phyloP scores from a whole-genome alignment of 2,113 vertebrate genomes.

The Ciconia boyciana region DNA sequence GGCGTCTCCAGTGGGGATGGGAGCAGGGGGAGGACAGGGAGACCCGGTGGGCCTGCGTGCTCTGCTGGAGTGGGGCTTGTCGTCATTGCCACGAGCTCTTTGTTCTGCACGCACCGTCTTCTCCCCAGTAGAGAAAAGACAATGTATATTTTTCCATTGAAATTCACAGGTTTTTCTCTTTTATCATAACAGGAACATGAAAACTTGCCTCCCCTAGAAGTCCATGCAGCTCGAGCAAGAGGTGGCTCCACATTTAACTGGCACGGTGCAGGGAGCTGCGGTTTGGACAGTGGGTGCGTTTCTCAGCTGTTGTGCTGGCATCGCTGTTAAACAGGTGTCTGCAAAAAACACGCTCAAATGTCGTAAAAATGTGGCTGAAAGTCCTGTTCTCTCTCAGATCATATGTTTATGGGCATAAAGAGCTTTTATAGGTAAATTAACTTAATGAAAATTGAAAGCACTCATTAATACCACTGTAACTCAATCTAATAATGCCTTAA shows the following conservation, averaged over 20 bases:
- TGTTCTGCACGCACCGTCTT: not conserved
- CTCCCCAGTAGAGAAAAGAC: not conserved
- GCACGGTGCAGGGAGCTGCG: not conserved
- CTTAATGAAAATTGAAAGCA: not conserved
- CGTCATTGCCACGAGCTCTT: not conserved
- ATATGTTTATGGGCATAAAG: not conserved
- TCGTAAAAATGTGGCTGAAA: not conserved
- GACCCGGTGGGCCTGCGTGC: not conserved
- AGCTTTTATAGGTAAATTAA: not conserved
- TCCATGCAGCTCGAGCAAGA: not conserved
- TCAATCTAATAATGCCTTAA: not conserved
- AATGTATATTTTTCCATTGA: not conserved
- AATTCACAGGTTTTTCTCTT: not conserved
- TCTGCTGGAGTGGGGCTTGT: not conserved
- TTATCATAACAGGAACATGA: not conserved
- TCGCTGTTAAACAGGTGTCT: not conserved
- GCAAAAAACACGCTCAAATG: not conserved
- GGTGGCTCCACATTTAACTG: not conserved
- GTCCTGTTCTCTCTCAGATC: not conserved
- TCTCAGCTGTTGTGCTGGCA: not conserved
- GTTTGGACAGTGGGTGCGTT: not conserved
- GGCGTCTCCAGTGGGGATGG: accelerated
- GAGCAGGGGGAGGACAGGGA: not conserved
- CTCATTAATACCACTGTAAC: not conserved
- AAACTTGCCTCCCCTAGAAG: not conserved